Base-by-base conservation (phyloP, 2,888 invertebrate genomes). In the Listrodromus nycthemerus region DNA sequence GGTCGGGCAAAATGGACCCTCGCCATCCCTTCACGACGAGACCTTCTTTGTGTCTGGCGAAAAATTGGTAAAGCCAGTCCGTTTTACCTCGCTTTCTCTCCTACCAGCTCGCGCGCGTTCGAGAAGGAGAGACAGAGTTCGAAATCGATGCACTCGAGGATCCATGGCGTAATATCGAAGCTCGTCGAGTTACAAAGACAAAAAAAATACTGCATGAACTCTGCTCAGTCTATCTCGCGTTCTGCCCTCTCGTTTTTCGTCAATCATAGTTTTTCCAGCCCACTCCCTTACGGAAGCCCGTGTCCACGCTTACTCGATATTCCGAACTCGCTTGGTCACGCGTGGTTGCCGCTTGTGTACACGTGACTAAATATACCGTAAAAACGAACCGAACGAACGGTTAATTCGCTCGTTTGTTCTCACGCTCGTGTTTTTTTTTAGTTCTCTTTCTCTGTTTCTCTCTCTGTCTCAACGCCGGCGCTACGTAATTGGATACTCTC, bases 371-470 rank as follows among this genome's bases (percentile, higher is more conserved):
- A 85, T 84, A 85, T 75, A 71, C 73, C 79, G 37, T 81, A 83
- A 84, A 86, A 84, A 82, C 76, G 84, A 85, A 30, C 66, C 76
- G 65, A 83, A 52, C 71, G 74, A 81, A 84, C 71, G 80, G 76
- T 79, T 85, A 84, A 84, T 85, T 86, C 83, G 75, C 76, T 83
- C 79, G 73, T 77, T 80, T 52, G 67, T 82, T 79, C 73, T 67
- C 73, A 50, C 66, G 75, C 55, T 78, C 69, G 52, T n/a, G 24
- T 45, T 45, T 71, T 73, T 37, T 45, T 63, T 73, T 21, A 19
- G 45, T 30, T 33, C 24, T 33, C 75, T 58, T 58, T 67, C n/a
- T 30, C 58, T 58, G 65, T 77, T 76, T 75, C 70, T 58, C 66
- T 16, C 24, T 76, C 50, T 41, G 30, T 67, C 45, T 33, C 50